Base-by-base conservation (phyloP, 2,888 invertebrate genomes). In the Globia sparganii region DNA sequence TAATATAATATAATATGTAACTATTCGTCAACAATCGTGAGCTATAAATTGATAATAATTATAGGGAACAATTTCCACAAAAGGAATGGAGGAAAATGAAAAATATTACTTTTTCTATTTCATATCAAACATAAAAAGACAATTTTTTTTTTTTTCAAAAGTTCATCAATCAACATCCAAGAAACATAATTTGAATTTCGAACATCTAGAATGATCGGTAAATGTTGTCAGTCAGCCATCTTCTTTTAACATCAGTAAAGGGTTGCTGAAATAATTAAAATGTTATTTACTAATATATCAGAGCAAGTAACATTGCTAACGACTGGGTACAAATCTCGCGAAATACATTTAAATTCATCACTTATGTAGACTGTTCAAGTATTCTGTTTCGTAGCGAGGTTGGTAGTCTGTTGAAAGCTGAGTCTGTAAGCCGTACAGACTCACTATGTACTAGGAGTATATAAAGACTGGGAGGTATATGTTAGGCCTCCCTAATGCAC, bases 341-440 rank as follows among this genome's bases (percentile, higher is more conserved):
- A 75, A 72, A 79, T 79, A 76, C 56, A 75, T 83, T 77, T 78
- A 72, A 79, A 84, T 84, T 81, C 75, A 83, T 87, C 64, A 77
- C 64, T 66, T 82, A 83, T 78, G 70, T 76, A 86, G 61, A 65
- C 86, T 81, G 78, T 28, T 87, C 67, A 81, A 71, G 80, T 81
- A 88, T 88, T 87, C 86, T 76, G 82, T 84, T 86, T 84, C 73
- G 59, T n/a, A 59, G 62, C 49, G 53, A 77, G 72, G 85, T 77
- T 81, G 74, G 78, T 61, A 70, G 64, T 73, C 67, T 77, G 82
- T 21, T 62, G 68, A 77, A 81, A 80, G 69, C 65, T 43, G 71
- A 69, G 66, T 67, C 66, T 79, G 64, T 66, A 59, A 77, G 69
- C 72, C 70, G 40, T 43, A 61, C 81, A 62, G 53, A 58, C 49